Conservation (phyloP, 1,140 invertebrate genomes). For the Tetragonula clypearis region DNA sequence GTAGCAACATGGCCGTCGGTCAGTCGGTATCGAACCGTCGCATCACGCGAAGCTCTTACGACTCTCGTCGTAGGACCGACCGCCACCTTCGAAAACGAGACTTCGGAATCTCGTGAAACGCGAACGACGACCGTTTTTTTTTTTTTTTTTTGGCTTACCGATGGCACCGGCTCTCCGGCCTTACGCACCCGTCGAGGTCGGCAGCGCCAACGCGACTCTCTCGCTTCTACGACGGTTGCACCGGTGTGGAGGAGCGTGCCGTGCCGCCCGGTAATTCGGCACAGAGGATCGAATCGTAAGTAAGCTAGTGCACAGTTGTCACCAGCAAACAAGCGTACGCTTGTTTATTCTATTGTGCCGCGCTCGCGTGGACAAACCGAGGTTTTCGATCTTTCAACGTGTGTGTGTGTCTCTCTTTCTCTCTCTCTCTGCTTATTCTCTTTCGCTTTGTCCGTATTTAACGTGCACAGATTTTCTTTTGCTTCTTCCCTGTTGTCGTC, state of each 20-base stretch:
- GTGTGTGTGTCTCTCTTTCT: neutral
- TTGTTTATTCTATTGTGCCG: too few relatives aligned
- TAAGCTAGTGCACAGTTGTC: slow-evolving; percentile 16
- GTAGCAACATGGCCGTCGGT: slow-evolving; percentile 74
- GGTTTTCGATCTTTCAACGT: too few relatives aligned
- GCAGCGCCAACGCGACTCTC: slow-evolving; percentile 16
- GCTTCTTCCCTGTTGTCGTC: slow-evolving; percentile 8
- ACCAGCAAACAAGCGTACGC: neutral
- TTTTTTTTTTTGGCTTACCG: too few relatives aligned
- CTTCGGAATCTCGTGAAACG: slow-evolving; percentile 49
- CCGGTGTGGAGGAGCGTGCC: slow-evolving; percentile 27
- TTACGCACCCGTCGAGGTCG: slow-evolving; percentile 54
- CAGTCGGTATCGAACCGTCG: slow-evolving; percentile 77
- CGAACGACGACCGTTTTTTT: slow-evolving; percentile 42
- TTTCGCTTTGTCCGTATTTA: too few relatives aligned
- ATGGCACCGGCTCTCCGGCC: slow-evolving; percentile 51
- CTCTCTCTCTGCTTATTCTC: neutral
- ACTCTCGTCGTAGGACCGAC: slow-evolving; percentile 44
- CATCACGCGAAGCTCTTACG: slow-evolving; percentile 57
- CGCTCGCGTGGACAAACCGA: too few relatives aligned
- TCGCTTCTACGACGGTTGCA: slow-evolving; percentile 30
- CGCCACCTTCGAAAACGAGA: slow-evolving; percentile 40
- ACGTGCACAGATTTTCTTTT: neutral
- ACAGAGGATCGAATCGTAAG: slow-evolving; percentile 39
- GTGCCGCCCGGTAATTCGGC: slow-evolving; percentile 35